These are phyloP conservation scores for Eulithis prunata DNA, from an alignment of 2,888 invertebrate genomes.

Conservation along the genomic window DNA sequence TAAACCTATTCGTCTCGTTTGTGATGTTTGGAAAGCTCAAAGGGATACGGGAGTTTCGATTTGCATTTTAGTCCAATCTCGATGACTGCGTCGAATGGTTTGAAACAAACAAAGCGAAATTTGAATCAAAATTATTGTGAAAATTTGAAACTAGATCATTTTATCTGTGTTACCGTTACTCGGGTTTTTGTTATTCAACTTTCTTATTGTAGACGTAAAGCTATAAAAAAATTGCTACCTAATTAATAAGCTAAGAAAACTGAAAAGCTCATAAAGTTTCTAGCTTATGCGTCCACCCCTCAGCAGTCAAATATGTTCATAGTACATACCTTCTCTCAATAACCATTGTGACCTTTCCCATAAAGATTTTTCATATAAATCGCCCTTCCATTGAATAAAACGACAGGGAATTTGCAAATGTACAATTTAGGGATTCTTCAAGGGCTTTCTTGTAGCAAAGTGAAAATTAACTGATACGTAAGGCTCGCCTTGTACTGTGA, in stretches of 20 bases:
- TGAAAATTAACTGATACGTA: conserved; percentile 51
- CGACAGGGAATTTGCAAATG: conserved; percentile 48
- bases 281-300: no score
- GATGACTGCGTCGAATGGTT: conserved; percentile 31
- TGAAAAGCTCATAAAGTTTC: no score
- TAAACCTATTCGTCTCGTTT: conserved; percentile 20
- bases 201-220: background rate
- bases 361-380: background rate
- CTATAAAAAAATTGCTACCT: background rate
- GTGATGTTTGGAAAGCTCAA: conserved; percentile 51
- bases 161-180: background rate
- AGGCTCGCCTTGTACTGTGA: conserved; percentile 35
- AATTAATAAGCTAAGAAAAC: no score
- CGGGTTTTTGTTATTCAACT: no score
- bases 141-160: background rate
- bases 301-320: background rate
- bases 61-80: conserved; percentile 55
- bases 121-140: background rate
- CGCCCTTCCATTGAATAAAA: conserved; percentile 47
- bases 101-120: conserved; percentile 4
- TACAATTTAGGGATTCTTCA: conserved; percentile 52
- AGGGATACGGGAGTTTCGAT: conserved; percentile 49
- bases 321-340: background rate
- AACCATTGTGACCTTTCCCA: background rate
- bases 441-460: conserved; percentile 40